Base-by-base conservation (phyloP, 2,797 vertebrate species). In the Pogoniulus pusillus region DNA sequence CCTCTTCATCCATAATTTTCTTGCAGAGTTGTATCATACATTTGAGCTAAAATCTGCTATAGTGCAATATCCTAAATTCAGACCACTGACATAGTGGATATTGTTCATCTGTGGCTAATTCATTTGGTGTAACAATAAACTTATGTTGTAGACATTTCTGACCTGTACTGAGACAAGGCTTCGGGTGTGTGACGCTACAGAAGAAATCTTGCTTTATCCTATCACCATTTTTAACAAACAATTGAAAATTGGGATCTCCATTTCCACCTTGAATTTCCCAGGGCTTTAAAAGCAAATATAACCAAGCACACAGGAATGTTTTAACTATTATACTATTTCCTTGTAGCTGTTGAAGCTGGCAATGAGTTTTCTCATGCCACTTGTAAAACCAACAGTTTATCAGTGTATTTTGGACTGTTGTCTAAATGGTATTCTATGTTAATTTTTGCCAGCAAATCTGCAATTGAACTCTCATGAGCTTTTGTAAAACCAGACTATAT, bases 61-160 rank as follows among this genome's bases (percentile, higher is more conserved):
- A 66, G 83, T 74, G 71, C 64, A 71, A 55, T 74, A 74, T 68
- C 64, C 64, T 88, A 91, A 77, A 71, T 92, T 88, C 93, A 94
- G 82, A 43, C 18, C n/a, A 23, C 34, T 82, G 75, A 20, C 65
- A 58, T 13, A 76, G 24, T 62, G 5, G 69, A 58, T 87, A 91
- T 80, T 75, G 77, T 63, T 69, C 3, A 2, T 12, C 43, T 86
- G 55, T 82, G 69, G 82, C 58, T 75, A 77, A 77, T 93, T 87
- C 10, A n/a, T 93, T 74, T 91, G 85, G 74, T 0, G 0, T 80
- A 81, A 72, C 34, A 69, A 77, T 76, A 84, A 85, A 49, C 65
- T 80, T 72, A 6, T 6, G 32, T 76, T 41, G 41, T 41, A 41
- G 41, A 41, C 41, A 41, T 41, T 41, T 41, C 16, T 8, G 41